phyloP scores from a whole-genome alignment of 2,888 invertebrate species.

The Drosophila lutescens region DNA sequence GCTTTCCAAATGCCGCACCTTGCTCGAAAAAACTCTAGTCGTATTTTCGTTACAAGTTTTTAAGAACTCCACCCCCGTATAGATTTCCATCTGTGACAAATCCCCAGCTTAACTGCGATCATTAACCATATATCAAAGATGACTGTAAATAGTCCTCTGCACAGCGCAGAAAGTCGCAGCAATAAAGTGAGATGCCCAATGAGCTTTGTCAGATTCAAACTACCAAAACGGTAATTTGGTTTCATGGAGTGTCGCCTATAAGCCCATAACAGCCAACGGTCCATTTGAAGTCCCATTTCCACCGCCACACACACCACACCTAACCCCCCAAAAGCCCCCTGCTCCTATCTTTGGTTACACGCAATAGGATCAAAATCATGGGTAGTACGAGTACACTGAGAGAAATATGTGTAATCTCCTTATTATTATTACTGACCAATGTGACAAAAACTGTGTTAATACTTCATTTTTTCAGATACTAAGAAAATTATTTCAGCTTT shows the following conservation, averaged over 20 bases:
- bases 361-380: slow-evolving; percentile 42
- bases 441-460: too few species aligned
- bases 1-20: slow-evolving; percentile 1
- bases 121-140: slow-evolving; percentile 36
- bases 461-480: too few species aligned
- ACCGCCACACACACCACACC: slow-evolving; percentile 12
- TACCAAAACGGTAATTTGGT: slow-evolving; percentile 67
- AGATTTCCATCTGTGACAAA: slow-evolving; percentile 40
- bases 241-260: slow-evolving; percentile 67
- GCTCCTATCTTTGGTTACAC: slow-evolving; percentile 27
- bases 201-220: slow-evolving; percentile 48
- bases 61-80: not conserved
- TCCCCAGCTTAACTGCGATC: slow-evolving; percentile 36
- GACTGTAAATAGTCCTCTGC: slow-evolving; percentile 39
- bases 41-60: not conserved
- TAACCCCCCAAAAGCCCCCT: slow-evolving; percentile 12
- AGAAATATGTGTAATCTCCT: not conserved
- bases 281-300: slow-evolving; percentile 65
- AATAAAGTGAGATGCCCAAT: slow-evolving; percentile 49
- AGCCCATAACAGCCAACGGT: slow-evolving; percentile 76
- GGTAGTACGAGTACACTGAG: not conserved
- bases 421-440: not conserved
- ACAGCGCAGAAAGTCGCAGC: slow-evolving; percentile 14
- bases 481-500: too few species aligned
- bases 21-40: not conserved